Base-by-base conservation (phyloP, 2,888 invertebrate species). In the Brachylomia viminalis region DNA sequence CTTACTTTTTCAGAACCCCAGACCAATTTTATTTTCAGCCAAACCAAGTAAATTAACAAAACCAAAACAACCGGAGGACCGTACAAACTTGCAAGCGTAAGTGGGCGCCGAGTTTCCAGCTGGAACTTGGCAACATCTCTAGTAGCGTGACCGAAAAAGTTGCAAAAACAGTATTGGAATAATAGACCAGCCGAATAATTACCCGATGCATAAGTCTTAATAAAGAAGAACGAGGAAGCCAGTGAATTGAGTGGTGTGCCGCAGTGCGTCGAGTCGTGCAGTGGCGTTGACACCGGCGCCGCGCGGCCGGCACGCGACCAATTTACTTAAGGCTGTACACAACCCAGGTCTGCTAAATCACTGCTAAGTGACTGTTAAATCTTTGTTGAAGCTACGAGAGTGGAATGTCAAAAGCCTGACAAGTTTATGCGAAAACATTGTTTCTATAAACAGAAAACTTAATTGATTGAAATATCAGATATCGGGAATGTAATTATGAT, bases 281-380 rank as follows among this genome's bases (percentile, higher is more conserved):
- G 91, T 92, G 92, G 90, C 92, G 94, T 92, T 94, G 95, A 94
- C 95, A 94, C 82, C 77, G 94, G 91, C 94, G 94, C 93, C 94
- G 90, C 89, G 88, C 84, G 87, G 93, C 91, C 93, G 85, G 92
- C 96, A 96, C 95, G 95, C 96, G 92, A 95, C 92, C 93, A 90
- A 93, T 94, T 93, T 88, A 94, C 94, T 94, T 93, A 93, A 90
- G 87, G 89, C 89, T 45, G 73, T 84, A 56, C 77, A 88, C 82
- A 81, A 64, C 59, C 68, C 64, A 68, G 68, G 77, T 67, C 85
- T 75, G 77, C 76, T 88, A 88, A 86, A 88, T 84, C 86, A 86
- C 85, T 77, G 66, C 77, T 88, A 87, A 86, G 78, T 82, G 81
- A 75, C 71, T 74, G 86, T 77, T 86, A 81, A 75, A 86, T 83